phyloP scores from a whole-genome alignment of 1,140 invertebrate species.

The Brachionus manjavacas region DNA sequence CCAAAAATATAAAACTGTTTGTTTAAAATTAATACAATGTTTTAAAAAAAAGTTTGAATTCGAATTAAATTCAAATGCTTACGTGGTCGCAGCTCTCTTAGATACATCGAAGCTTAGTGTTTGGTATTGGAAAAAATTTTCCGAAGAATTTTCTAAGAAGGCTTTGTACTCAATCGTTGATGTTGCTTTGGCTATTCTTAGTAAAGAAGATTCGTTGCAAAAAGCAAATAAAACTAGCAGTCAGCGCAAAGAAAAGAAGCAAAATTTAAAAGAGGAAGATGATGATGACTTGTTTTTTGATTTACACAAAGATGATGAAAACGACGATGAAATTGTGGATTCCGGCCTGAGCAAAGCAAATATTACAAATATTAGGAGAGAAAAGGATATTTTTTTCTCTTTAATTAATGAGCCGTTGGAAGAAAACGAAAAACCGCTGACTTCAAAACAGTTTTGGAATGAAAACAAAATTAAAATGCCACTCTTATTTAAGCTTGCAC shows the following conservation, averaged over 20 bases:
- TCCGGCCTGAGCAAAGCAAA: not conserved
- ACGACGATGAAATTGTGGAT: not conserved
- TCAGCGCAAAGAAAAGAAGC: not conserved
- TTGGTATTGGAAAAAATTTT: conserved; percentile 8
- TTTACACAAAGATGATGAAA: not conserved
- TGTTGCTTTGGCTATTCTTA: not conserved
- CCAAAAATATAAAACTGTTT: not conserved
- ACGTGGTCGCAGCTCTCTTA: not conserved
- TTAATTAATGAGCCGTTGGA: not conserved
- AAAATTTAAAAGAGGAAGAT: not conserved
- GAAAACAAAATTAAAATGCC: not conserved
- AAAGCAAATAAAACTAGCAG: not conserved
- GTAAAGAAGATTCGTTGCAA: not conserved
- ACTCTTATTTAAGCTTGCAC: not conserved
- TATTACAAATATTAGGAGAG: not conserved
- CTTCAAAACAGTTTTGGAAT: not conserved
- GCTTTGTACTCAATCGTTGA: not conserved
- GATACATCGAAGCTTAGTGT: not conserved
- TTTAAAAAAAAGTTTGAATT: conserved; percentile 3
- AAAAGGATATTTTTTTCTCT: not conserved
- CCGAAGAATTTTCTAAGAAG: not conserved
- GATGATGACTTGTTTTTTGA: not conserved
- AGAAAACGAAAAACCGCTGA: not conserved
- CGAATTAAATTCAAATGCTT: conserved; percentile 4
- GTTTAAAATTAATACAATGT: not conserved